These are phyloP conservation scores for Achatina immaculata DNA, from an alignment of 1,140 invertebrate species.

Conservation along the genomic window DNA sequence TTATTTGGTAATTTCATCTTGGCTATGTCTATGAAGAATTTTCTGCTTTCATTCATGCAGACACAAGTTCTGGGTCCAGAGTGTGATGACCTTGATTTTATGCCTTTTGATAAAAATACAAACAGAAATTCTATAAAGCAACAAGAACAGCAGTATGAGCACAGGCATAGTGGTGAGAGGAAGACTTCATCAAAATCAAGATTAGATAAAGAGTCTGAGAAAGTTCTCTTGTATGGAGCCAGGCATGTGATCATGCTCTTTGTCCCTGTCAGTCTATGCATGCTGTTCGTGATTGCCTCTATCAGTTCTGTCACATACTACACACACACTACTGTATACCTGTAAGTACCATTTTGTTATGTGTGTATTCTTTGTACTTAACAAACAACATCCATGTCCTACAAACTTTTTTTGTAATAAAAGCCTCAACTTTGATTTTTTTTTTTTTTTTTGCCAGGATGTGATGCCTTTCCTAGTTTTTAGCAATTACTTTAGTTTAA, in stretches of 20 bases:
- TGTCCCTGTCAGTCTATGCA: conserved; percentile 96
- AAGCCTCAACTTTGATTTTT: not conserved
- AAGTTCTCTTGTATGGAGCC: conserved; percentile 96
- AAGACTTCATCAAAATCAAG: not conserved
- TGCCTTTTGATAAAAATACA: not conserved
- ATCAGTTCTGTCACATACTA: conserved; percentile 95
- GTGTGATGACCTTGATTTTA: not conserved
- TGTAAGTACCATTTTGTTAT: conserved; percentile 78
- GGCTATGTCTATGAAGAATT: no score
- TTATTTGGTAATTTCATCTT: no score
- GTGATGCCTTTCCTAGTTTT: no score
- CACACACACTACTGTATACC: conserved; percentile 85
- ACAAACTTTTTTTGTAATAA: no score
- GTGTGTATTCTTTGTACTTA: not conserved
- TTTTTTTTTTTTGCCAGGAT: no score
- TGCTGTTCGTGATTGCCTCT: conserved; percentile 96
- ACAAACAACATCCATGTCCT: no score
- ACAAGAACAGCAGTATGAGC: not conserved
- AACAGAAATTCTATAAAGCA: not conserved
- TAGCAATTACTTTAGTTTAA: no score
- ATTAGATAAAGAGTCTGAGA: conserved; percentile 85
- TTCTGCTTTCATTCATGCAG: no score
- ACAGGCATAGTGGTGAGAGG: not conserved
- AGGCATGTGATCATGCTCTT: conserved; percentile 98
- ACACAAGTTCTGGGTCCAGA: not conserved